Evolutionary conservation across 2,888 invertebrate species (phyloP), one percentile per base, ranked within the genome.

Genomic region (Caenorhabditis auriculariae): DNA sequence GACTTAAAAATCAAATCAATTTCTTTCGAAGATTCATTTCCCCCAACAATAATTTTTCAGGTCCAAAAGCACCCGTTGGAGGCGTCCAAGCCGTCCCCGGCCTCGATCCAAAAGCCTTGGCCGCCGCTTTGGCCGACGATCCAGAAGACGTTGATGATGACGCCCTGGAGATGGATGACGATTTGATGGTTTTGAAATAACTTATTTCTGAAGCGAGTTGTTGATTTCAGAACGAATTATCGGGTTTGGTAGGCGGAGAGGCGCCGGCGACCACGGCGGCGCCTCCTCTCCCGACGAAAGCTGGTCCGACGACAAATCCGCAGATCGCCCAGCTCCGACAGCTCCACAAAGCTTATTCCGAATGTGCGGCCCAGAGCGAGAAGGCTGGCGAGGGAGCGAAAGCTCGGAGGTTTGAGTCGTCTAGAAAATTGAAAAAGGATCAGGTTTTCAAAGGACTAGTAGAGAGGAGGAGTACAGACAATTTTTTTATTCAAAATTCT

Each of bases 361-460:
- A 67, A 46, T 50, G 67, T 54, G 41, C 46, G 7, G 45, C 50
- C 39, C 37, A 50, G 2, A 63, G 60, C n/a, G 57, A 61, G 42
- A 51, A 65, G 26, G 54, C 38, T 2, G 57, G 58, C 21, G 66
- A 69, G 45, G 41, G 50, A 9, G 60, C 66, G 4, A 71, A 71
- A 39, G 64, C 59, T 0, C 53, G 66, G 41, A 49, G 69, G 65
- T 62, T 37, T 15, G 54, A 17, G 28, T n/a, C n/a, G n/a, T n/a
- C n/a, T n/a, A n/a, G n/a, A n/a, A n/a, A n/a, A n/a, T n/a, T n/a
- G n/a, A n/a, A n/a, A n/a, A n/a, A n/a, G n/a, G n/a, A n/a, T n/a
- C n/a, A n/a, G n/a, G n/a, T n/a, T n/a, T n/a, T n/a, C n/a, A n/a
- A n/a, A n/a, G n/a, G n/a, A n/a, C n/a, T n/a, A n/a, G n/a, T n/a